Base-by-base conservation (phyloP, 92 coral and sea anemone genomes). In the Palythoa grandis region DNA sequence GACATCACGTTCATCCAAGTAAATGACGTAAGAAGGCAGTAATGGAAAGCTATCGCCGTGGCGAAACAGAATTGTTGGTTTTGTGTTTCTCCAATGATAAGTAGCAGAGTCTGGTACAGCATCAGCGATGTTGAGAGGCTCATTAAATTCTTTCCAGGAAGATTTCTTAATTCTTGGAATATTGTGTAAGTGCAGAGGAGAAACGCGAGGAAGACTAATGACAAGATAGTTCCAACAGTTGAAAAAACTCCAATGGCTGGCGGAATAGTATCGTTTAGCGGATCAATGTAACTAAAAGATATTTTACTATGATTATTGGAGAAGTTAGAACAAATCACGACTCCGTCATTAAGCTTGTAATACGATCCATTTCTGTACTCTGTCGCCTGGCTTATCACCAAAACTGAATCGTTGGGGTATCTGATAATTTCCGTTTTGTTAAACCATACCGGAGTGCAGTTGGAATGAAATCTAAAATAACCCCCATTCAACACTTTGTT, bases 1-100 rank as follows among this genome's bases (percentile, higher is more conserved):
- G 87, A 69, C 88, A 88, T 88, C 72, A 83, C 88, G 22, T 54
- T 77, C 91, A 88, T 88, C 88, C 91, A 88, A 53, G 91, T 88
- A 83, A 88, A 88, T 38, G 88, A 75, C 14, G 88, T 75, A 17
- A 88, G 82, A 24, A 88, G n/a, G 65, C 76, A 82, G 88, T 63
- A 63, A 70, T 88, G 91, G 19, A 76, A 84, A 58, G 74, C 35
- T 11, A 76, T 68, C 40, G 85, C 91, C 68, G 40, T 52, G 29
- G 79, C 79, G 11, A 76, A 87, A 54, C 87, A 72, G 7, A 83
- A 1, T 16, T 76, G 57, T 8, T 24, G 85, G 14, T 65, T 38
- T 61, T 52, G 83, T 57, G 68, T 9, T 65, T 68, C 72, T 82
- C 74, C 86, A 74, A 74, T 52, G 3, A 63, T 11, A 57, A 29